Evolutionary conservation across 2,888 invertebrate species (phyloP).

Genomic region (Cyaniris semiargus): DNA sequence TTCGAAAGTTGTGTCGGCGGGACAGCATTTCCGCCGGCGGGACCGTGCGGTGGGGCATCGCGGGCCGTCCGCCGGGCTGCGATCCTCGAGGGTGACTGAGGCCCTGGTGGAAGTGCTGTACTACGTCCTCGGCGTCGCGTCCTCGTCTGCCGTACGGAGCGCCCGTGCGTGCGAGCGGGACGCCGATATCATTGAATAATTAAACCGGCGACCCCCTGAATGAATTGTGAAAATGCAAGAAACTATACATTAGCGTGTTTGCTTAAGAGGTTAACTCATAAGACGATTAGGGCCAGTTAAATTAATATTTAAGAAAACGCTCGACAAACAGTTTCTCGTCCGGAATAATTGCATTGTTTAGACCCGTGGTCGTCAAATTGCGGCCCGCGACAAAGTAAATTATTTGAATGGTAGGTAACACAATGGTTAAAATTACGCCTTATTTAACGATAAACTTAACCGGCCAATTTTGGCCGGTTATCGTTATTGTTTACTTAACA

Average conservation of each 20-base stretch:
- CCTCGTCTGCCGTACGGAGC: conserved; percentile 48
- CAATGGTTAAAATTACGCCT: too few relatives aligned
- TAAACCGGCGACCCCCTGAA: conserved; percentile 61
- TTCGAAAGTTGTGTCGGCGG: conserved; percentile 75
- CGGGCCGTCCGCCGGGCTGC: conserved; percentile 63
- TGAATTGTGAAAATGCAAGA: conserved; percentile 66
- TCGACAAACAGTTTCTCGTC: conserved; percentile 47
- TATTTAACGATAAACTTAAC: too few relatives aligned
- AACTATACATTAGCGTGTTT: conserved; percentile 59
- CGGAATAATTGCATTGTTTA: conserved; percentile 62
- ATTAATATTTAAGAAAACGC: conserved; percentile 55
- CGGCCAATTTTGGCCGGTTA: too few relatives aligned
- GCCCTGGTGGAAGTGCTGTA: conserved; percentile 27
- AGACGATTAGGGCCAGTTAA: conserved; percentile 59
- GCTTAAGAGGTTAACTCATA: conserved; percentile 51
- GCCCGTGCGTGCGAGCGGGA: conserved; percentile 47
- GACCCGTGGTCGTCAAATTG: too few relatives aligned
- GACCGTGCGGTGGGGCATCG: conserved; percentile 66
- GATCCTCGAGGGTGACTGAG: conserved; percentile 63
- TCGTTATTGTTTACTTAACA: too few relatives aligned
- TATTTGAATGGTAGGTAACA: too few relatives aligned
- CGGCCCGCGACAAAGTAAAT: too few relatives aligned
- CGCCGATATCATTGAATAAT: conserved; percentile 63
- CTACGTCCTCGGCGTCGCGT: conserved; percentile 36
- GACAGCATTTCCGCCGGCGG: conserved; percentile 75